Evolutionary conservation across 2,888 invertebrate genomes (phyloP).

Genomic region (Ctena decussata): DNA sequence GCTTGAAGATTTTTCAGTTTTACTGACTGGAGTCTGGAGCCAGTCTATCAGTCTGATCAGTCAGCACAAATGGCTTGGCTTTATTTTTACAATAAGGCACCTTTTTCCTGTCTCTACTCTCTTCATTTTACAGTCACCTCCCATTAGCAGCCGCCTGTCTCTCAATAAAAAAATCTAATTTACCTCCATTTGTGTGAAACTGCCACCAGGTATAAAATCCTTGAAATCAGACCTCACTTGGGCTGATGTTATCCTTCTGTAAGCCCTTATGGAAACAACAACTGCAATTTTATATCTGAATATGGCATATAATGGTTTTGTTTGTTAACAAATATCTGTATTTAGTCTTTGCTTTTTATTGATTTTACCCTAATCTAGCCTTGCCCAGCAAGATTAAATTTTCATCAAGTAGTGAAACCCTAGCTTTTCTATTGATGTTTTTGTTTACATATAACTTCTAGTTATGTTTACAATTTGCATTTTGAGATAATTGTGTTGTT

Average conservation of each 20-base stretch:
- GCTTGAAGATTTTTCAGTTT: no score
- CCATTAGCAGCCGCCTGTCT: no score
- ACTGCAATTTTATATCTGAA: not conserved
- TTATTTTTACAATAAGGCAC: no score
- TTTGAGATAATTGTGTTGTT: constrained; percentile 69
- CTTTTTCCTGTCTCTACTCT: no score
- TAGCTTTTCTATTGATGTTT: constrained; percentile 64
- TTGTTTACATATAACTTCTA: constrained; percentile 60
- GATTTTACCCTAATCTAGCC: constrained; percentile 38
- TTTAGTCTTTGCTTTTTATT: constrained; percentile 48
- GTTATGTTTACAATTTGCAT: constrained; percentile 67
- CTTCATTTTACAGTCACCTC: no score
- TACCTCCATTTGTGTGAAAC: not conserved
- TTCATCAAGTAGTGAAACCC: constrained; percentile 60
- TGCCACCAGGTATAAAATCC: not conserved
- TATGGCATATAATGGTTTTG: constrained; percentile 27
- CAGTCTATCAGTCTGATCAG: no score
- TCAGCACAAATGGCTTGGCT: no score
- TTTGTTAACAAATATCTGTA: constrained; percentile 57
- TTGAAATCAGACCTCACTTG: not conserved
- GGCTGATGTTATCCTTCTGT: not conserved
- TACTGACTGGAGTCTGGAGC: no score
- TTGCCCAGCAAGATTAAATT: constrained; percentile 38
- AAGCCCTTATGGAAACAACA: constrained; percentile 10
- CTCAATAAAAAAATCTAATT: not conserved